phyloP scores from a whole-genome alignment of 2,888 invertebrate genomes.

The Spodoptera exigua region DNA sequence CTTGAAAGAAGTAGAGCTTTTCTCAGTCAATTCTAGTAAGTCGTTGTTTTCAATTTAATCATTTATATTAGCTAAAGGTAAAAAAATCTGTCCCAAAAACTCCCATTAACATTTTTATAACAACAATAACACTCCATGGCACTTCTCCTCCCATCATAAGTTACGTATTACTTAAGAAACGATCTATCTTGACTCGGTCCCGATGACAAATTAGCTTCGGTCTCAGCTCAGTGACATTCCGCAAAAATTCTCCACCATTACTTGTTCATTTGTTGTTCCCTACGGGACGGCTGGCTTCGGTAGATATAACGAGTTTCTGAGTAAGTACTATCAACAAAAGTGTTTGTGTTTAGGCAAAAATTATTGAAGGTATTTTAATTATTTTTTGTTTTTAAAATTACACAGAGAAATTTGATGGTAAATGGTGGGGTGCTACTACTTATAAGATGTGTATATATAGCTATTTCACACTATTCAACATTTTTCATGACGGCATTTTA shows the following conservation, averaged over 20 bases:
- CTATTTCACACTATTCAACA: too few species aligned
- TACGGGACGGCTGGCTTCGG: conserved; percentile 43
- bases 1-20: too few species aligned
- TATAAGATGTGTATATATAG: too few species aligned
- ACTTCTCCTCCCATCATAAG: conserved; percentile 14
- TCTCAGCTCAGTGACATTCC: conserved; percentile 58
- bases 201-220: conserved; percentile 61
- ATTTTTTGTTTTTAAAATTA: too few species aligned
- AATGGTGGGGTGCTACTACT: too few species aligned
- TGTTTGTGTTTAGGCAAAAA: conserved; percentile 1
- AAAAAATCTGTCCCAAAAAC: background rate
- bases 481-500: too few species aligned
- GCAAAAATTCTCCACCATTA: conserved; percentile 67
- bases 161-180: conserved; percentile 40
- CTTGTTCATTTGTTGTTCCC: conserved; percentile 69
- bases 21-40: too few species aligned
- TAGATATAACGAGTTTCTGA: conserved; percentile 56
- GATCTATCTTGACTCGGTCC: conserved; percentile 34
- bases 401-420: too few species aligned
- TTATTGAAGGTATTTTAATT: too few species aligned
- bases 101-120: background rate
- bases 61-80: background rate
- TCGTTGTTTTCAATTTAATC: too few species aligned
- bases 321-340: conserved; percentile 25
- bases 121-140: conserved; percentile 1